Conservation (phyloP, 53 echinoderm and acorn worm species). For the Patiria pectinifera region DNA sequence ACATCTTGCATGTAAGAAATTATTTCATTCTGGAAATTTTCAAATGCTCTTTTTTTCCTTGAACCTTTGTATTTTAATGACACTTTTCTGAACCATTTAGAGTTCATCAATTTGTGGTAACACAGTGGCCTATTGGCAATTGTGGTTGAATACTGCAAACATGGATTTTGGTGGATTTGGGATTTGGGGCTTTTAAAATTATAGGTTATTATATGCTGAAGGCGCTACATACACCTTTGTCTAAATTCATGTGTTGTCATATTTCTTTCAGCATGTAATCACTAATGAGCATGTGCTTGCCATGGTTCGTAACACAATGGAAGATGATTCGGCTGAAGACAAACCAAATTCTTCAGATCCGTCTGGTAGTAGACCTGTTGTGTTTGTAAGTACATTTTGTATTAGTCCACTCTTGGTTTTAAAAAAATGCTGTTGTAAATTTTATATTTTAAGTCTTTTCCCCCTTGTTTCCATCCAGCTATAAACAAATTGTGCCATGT, state of each 20-base stretch:
- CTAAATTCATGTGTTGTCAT: not conserved
- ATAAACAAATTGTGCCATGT: no score
- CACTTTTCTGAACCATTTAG: no score
- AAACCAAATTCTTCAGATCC: not conserved
- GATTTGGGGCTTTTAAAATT: no score
- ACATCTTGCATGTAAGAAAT: conserved; percentile 94
- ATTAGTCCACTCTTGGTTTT: not conserved
- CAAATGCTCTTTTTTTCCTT: not conserved
- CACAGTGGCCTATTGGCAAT: no score
- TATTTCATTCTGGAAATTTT: not conserved
- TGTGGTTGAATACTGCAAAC: no score
- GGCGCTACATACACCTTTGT: not conserved
- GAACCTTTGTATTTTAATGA: not conserved
- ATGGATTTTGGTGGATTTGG: no score
- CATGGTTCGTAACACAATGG: conserved; percentile 87
- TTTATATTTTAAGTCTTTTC: not conserved
- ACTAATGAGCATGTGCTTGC: conserved; percentile 94
- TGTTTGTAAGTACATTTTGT: conserved; percentile 40
- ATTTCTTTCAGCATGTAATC: conserved; percentile 84
- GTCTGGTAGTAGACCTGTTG: conserved; percentile 5
- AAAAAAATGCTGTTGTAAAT: not conserved
- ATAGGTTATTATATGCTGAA: no score
- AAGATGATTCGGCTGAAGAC: conserved; percentile 52
- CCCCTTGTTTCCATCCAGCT: no score
- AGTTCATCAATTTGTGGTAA: no score